A percentile compares a stretch with the other conserved stretches of the same genome.
Evolutionary conservation across 2,888 invertebrate genomes (phyloP).

Genomic region (Netelia inedita): DNA sequence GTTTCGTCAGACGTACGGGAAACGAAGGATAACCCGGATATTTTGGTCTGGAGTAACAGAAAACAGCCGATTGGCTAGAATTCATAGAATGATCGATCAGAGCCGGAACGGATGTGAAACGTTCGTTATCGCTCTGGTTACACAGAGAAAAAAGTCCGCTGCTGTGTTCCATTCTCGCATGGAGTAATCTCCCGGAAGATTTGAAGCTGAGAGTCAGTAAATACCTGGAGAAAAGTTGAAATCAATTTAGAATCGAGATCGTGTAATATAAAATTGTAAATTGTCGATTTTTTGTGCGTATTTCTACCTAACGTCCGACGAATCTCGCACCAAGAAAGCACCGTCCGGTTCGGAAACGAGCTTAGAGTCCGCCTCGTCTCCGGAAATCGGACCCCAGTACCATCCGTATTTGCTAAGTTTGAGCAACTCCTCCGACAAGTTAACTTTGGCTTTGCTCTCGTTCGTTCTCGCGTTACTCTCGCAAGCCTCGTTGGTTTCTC

Average conservation of each 20-base stretch:
- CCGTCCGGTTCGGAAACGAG: slow-evolving; percentile 90
- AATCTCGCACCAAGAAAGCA: slow-evolving; percentile 92
- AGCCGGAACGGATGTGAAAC: slow-evolving; percentile 88
- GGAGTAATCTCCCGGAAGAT: slow-evolving; percentile 89
- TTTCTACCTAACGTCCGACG: slow-evolving; percentile 86
- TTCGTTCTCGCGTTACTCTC: slow-evolving; percentile 37
- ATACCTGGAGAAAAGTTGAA: slow-evolving; percentile 84
- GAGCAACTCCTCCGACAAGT: slow-evolving; percentile 77
- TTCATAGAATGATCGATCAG: slow-evolving; percentile 91
- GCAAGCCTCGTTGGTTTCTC: slow-evolving; percentile 46
- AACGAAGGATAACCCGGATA: slow-evolving; percentile 89
- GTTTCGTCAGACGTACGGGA: slow-evolving; percentile 91
- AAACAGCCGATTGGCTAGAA: slow-evolving; percentile 89
- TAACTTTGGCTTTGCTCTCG: slow-evolving; percentile 67
- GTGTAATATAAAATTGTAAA: not conserved
- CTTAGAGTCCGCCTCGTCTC: slow-evolving; percentile 90
- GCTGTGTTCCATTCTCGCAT: slow-evolving; percentile 91
- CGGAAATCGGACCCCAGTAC: slow-evolving; percentile 94
- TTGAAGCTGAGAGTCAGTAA: slow-evolving; percentile 92
- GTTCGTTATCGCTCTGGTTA: slow-evolving; percentile 86
- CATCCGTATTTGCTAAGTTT: slow-evolving; percentile 86
- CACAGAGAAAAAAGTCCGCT: slow-evolving; percentile 89
- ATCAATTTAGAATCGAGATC: not conserved
- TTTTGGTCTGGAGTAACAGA: slow-evolving; percentile 90
- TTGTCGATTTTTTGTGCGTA: not conserved